Evolutionary conservation across 2,797 vertebrate species (phyloP), one percentile per base, ranked within the genome.

Genomic region (Pachyuromys duprasi): DNA sequence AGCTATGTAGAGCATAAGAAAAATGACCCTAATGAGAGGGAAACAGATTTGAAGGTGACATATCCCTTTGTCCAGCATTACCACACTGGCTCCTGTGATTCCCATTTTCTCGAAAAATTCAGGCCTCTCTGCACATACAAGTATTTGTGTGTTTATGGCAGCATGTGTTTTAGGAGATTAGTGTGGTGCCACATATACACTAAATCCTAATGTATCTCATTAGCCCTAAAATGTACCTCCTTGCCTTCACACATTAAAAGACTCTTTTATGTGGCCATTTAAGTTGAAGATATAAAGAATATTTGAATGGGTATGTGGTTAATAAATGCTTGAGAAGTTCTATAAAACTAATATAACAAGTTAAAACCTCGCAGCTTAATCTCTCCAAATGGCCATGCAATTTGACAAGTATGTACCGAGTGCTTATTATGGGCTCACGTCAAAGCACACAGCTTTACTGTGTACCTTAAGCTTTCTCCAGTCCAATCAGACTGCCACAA

Each of bases 181-280:
- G 90, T 53, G 90, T 96, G 92, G 96, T 89, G 28, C 82, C 97
- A 92, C 91, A 97, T 79, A 90, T 11, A 72, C 97, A 98, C 97
- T 97, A 97, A 98, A 97, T 98, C 98, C 97, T 97, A 98, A 98
- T 98, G 97, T 97, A 97, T 96, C 98, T 97, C 82, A 98, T 98
- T 97, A 95, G 97, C 97, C 89, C 97, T 97, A 98, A 98, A 94
- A 96, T 86, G 97, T 87, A 96, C 93, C 98, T 98, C 97, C 97
- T 98, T 96, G 91, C 65, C 84, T 89, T 91, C 33, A 89, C 70
- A 82, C 84, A 96, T 82, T 96, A 93, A 95, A 91, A 97, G 95
- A 84, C 67, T 86, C 95, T 97, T 97, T 42, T 97, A 93, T 36
- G 89, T 79, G 62, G 91, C 94, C 90, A 97, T 93, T 95, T 95